Conservation (phyloP, 1,140 invertebrate genomes). For the Scaptodrosophila lebanonensis region DNA sequence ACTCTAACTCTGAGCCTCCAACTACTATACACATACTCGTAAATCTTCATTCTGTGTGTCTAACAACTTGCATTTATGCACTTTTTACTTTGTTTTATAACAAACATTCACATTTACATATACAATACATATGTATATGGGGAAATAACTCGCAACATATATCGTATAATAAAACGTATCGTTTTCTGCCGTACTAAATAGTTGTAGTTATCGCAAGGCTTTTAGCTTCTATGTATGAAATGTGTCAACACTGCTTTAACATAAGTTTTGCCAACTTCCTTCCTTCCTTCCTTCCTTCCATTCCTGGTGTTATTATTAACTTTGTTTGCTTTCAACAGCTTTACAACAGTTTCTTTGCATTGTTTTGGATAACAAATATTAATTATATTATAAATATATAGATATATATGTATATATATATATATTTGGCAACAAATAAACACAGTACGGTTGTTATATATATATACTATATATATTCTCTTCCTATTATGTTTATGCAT, state of each 20-base stretch:
- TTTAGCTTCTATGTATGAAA: neutral
- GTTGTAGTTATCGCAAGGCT: constrained; percentile 2
- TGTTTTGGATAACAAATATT: constrained; percentile 26
- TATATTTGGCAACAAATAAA: constrained; percentile 75
- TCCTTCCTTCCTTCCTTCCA: no score
- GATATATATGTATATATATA: constrained; percentile 68
- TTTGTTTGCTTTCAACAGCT: constrained; percentile 19
- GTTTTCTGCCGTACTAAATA: constrained; percentile 2
- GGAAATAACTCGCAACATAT: constrained; percentile 21
- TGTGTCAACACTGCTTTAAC: no score
- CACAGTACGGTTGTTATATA: constrained; percentile 73
- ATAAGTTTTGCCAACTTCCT: no score
- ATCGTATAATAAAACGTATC: constrained; percentile 14
- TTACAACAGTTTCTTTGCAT: constrained; percentile 31
- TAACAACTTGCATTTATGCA: no score
- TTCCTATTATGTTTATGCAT: constrained; percentile 20
- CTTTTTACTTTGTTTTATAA: constrained; percentile 44
- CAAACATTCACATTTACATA: constrained; percentile 39
- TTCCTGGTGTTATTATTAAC: constrained; percentile 21
- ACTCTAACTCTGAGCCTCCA: constrained; percentile 7
- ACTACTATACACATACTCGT: no score
- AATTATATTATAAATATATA: constrained; percentile 54
- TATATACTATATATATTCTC: constrained; percentile 47
- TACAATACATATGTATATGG: constrained; percentile 11
- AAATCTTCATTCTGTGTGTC: no score